phyloP scores from a whole-genome alignment of 1,140 invertebrate species.

The Pantala flavescens region DNA sequence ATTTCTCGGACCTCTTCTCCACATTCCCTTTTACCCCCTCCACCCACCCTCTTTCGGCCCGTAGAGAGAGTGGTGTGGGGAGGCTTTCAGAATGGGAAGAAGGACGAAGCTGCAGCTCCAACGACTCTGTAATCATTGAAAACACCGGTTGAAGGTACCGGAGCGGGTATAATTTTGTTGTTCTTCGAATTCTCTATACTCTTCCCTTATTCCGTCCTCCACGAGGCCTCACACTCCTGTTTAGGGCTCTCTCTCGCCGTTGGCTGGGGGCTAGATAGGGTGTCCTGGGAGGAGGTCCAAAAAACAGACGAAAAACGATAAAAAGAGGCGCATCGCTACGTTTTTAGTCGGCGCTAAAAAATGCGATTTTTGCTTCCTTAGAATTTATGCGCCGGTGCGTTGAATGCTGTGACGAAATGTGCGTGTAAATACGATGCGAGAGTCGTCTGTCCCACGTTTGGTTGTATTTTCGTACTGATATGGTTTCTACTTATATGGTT shows the following conservation, averaged over 20 bases:
- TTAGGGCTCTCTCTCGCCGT: background rate
- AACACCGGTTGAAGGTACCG: background rate
- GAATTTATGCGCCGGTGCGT: too few species aligned
- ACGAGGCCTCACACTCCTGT: background rate
- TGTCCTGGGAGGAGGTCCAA: background rate
- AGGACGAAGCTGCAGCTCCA: background rate
- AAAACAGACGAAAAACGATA: too few species aligned
- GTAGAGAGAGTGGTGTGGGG: background rate
- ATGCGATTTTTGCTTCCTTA: too few species aligned
- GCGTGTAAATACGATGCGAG: too few species aligned
- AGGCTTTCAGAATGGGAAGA: background rate
- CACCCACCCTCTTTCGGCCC: too few species aligned
- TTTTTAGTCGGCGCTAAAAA: too few species aligned
- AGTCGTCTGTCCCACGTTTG: too few species aligned
- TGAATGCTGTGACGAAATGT: too few species aligned
- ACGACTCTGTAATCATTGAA: slow-evolving; percentile 7
- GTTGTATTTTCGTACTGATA: too few species aligned
- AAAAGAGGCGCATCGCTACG: too few species aligned
- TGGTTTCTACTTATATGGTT: too few species aligned
- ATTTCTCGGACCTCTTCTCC: background rate
- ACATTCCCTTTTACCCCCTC: background rate
- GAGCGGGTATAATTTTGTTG: slow-evolving; percentile 5
- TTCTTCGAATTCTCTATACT: slow-evolving; percentile 2
- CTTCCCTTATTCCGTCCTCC: background rate
- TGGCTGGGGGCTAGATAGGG: background rate